Conservation (phyloP, 2,797 vertebrate species). For the Leucoraja ocellata region DNA sequence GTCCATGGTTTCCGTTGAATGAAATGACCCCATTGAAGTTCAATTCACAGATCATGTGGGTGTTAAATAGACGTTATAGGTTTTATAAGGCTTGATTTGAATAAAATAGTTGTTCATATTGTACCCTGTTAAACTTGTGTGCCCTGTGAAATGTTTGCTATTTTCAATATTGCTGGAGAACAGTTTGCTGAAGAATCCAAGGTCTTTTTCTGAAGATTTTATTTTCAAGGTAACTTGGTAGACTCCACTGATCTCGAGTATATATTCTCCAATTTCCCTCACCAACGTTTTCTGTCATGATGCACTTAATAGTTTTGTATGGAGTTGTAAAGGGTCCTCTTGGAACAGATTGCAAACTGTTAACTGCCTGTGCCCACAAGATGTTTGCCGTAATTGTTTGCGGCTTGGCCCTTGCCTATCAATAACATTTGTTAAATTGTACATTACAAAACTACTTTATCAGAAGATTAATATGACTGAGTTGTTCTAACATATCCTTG, state of each 20-base stretch:
- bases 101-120: neutral
- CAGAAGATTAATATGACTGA: neutral
- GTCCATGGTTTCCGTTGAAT: neutral
- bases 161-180: neutral
- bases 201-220: neutral
- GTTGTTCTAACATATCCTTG: neutral
- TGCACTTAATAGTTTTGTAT: conserved; percentile 20
- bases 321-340: neutral
- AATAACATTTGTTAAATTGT: neutral
- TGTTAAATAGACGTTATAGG: neutral
- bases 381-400: neutral
- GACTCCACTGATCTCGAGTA: neutral
- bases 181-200: neutral
- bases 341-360: neutral
- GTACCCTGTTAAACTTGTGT: conserved; percentile 7
- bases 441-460: neutral
- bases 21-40: conserved; percentile 15
- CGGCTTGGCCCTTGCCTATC: neutral
- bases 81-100: neutral
- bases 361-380: neutral
- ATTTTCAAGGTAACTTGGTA: neutral
- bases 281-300: neutral
- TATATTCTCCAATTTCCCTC: neutral
- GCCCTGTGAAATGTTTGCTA: conserved; percentile 3
- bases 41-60: neutral